Base-by-base conservation (phyloP, 92 coral and sea anemone species). In the Palythoa caribaeorum region DNA sequence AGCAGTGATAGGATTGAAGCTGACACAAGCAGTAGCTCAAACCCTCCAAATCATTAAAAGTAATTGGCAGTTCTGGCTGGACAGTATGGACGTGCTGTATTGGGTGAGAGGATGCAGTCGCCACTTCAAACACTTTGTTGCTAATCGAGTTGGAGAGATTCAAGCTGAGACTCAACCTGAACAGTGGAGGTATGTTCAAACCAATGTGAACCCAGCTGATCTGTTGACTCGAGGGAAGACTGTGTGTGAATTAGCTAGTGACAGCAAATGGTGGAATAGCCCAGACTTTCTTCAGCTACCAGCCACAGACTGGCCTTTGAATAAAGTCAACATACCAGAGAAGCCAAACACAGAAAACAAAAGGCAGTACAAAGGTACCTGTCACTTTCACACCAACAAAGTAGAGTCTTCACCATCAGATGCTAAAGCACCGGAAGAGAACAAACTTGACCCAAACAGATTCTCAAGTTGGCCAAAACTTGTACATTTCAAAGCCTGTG, bases 101-200 rank as follows among this genome's bases (percentile, higher is more conserved):
- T 28, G 28, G 28, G 28, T 28, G 28, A 28, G 28, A 28, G 28
- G 28, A 28, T 0, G 0, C 28, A 28, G 28, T 28, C 28, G 28
- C 0, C 28, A 28, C 28, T 28, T 28, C 0, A 28, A 28, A 28
- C 28, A 0, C 0, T 28, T 28, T 28, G 28, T 28, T 0, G 28
- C 28, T 0, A 28, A 28, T 28, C 28, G 0, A 28, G 28, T 28
- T 28, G 28, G 28, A 28, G 28, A 28, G 28, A 28, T 28, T 28
- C 28, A 28, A 28, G 28, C 28, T 28, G 28, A 28, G 28, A 28
- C 28, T 28, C 38, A 88, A 15, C 95, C 93, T 57, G 92, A 76
- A 39, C 93, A 88, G 89, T 88, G 95, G 93, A 88, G 92, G 78
- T 68, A 92, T 38, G 88, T 92, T 6, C 88, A 86, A 6, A 85